Conservation (phyloP, 2,113 vertebrate species). For the Catharus minimus region DNA sequence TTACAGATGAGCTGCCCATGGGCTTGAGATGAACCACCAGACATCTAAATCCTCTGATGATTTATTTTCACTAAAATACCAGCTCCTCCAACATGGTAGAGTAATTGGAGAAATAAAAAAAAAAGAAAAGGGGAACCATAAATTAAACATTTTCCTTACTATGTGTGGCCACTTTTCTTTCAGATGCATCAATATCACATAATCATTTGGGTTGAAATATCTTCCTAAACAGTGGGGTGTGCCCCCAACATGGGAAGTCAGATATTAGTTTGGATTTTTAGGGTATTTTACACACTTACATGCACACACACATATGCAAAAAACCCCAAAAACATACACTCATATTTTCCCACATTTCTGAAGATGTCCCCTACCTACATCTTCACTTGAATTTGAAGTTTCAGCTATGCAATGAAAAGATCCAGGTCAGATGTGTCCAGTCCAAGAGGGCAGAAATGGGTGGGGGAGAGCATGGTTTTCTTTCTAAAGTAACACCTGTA, state of each 20-base stretch:
- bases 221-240: neutral
- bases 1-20: neutral
- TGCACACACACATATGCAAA: no score
- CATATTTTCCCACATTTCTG: neutral
- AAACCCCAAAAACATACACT: neutral
- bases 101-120: neutral
- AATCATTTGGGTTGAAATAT: neutral
- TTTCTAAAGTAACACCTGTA: neutral
- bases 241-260: neutral
- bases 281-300: neutral
- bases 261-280: neutral
- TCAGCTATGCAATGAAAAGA: neutral
- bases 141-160: neutral
- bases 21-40: neutral
- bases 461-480: neutral
- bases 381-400: neutral
- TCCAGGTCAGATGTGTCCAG: neutral
- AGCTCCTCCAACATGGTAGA: neutral
- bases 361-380: neutral
- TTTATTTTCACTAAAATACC: neutral
- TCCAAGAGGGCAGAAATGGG: neutral
- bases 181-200: neutral
- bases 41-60: neutral
- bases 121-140: neutral
- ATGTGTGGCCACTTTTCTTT: neutral